phyloP scores from a whole-genome alignment of 2,888 invertebrate genomes.

The Oxytorus armatus region DNA sequence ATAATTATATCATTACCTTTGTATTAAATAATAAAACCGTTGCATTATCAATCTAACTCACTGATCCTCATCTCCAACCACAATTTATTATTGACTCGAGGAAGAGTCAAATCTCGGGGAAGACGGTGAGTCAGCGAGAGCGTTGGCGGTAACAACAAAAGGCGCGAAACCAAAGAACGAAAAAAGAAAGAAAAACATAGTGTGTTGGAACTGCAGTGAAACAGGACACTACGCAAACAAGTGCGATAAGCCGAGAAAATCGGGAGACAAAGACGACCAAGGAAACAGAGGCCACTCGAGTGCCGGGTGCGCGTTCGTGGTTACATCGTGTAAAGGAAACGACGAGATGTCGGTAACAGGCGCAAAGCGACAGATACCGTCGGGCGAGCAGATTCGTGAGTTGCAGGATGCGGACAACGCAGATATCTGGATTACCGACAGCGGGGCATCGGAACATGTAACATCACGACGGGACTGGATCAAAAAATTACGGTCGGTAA shows the following conservation, averaged over 20 bases:
- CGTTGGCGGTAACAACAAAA: conserved; percentile 31
- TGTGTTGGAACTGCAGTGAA: conserved; percentile 40
- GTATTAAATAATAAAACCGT: no score
- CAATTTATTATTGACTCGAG: no score
- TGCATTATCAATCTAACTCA: no score
- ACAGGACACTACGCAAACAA: conserved; percentile 54
- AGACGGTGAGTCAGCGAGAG: conserved; percentile 37
- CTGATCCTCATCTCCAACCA: no score
- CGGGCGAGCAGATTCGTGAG: conserved; percentile 29
- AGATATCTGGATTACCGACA: conserved; percentile 71
- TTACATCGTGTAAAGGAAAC: neutral
- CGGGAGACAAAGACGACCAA: neutral
- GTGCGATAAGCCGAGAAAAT: conserved; percentile 18
- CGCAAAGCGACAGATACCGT: conserved; percentile 15
- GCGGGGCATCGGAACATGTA: conserved; percentile 71
- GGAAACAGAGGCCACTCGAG: neutral
- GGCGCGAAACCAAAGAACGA: conserved; percentile 1
- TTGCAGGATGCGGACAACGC: conserved; percentile 38
- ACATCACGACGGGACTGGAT: conserved; percentile 69
- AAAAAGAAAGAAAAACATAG: conserved; percentile 32
- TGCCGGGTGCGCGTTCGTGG: conserved; percentile 36
- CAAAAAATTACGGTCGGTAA: conserved; percentile 46
- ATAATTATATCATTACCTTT: no score
- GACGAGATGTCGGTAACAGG: conserved; percentile 4
- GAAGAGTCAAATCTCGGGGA: conserved; percentile 49